Evolutionary conservation across 2,797 vertebrate genomes (phyloP).

Genomic region (Selene dorsalis): DNA sequence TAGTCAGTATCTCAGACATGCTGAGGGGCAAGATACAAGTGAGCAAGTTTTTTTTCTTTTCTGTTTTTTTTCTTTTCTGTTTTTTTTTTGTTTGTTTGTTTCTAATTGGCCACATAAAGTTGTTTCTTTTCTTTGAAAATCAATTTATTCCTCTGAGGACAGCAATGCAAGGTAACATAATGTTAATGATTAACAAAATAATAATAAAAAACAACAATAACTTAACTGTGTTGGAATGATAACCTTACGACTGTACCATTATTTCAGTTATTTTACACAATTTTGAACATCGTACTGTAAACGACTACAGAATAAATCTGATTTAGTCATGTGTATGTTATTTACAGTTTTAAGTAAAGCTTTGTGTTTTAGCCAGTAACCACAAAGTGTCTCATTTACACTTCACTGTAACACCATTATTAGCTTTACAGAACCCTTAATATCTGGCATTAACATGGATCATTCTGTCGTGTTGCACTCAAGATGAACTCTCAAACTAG

Average conservation of each 20-base stretch:
- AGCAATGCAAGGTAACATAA: slow-evolving; percentile 15
- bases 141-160: neutral
- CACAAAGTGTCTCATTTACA: slow-evolving; percentile 34
- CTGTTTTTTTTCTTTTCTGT: neutral
- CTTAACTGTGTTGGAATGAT: slow-evolving; percentile 47
- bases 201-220: slow-evolving; percentile 39
- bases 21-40: neutral
- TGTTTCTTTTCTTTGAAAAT: neutral
- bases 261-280: slow-evolving; percentile 5
- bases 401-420: slow-evolving; percentile 27
- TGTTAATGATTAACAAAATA: slow-evolving; percentile 42
- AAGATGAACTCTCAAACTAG: neutral
- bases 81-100: neutral
- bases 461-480: neutral
- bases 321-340: slow-evolving; percentile 30
- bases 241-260: slow-evolving; percentile 12
- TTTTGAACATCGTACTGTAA: slow-evolving; percentile 5
- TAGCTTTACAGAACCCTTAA: slow-evolving; percentile 7
- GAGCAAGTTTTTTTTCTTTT: too few relatives aligned
- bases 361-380: slow-evolving; percentile 45
- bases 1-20: neutral
- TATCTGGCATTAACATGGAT: slow-evolving; percentile 50
- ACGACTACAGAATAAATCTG: slow-evolving; percentile 1
- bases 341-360: slow-evolving; percentile 30
- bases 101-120: neutral